A percentile compares a stretch with the other conserved stretches of the same genome.
These are phyloP conservation scores for Congeria kusceri DNA, from an alignment of 2,888 invertebrate species.

Conservation along the genomic window DNA sequence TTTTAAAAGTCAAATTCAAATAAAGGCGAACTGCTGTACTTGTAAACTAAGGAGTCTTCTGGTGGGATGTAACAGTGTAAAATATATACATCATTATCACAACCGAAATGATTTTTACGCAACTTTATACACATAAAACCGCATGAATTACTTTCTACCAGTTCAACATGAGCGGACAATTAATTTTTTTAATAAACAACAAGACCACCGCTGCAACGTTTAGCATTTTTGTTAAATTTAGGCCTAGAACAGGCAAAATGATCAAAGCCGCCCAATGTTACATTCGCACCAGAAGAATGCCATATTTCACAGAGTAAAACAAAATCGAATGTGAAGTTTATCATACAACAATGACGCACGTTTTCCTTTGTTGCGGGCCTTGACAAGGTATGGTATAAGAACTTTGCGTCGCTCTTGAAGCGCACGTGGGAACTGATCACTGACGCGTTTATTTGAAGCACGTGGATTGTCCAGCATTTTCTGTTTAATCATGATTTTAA, in stretches of 20 bases:
- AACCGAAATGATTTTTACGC: background rate
- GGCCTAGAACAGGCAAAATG: conserved; percentile 20
- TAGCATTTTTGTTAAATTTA: conserved; percentile 16
- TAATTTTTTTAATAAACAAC: conserved; percentile 21
- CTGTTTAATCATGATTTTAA: too few relatives aligned
- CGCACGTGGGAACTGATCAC: too few relatives aligned
- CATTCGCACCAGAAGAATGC: too few relatives aligned
- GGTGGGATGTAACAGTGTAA: conserved; percentile 37
- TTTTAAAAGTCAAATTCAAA: conserved; percentile 14
- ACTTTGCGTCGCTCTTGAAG: too few relatives aligned
- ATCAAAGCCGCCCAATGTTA: conserved; percentile 10
- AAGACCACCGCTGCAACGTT: conserved; percentile 26
- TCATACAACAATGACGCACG: too few relatives aligned
- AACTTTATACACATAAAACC: conserved; percentile 35
- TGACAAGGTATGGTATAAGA: too few relatives aligned
- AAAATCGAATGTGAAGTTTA: too few relatives aligned
- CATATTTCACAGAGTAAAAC: too few relatives aligned
- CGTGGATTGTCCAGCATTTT: too few relatives aligned
- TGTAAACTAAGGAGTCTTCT: conserved; percentile 29
- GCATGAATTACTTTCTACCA: conserved; percentile 15
- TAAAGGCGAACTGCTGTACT: conserved; percentile 16
- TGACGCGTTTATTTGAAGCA: too few relatives aligned
- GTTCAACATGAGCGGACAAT: conserved; percentile 11
- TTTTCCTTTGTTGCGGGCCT: too few relatives aligned
- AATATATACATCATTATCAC: conserved; percentile 11